Percentiles rank a stretch among this genome's conserved stretches.
phyloP scores from a whole-genome alignment of 2,888 invertebrate species.

The Anticlea derivata region DNA sequence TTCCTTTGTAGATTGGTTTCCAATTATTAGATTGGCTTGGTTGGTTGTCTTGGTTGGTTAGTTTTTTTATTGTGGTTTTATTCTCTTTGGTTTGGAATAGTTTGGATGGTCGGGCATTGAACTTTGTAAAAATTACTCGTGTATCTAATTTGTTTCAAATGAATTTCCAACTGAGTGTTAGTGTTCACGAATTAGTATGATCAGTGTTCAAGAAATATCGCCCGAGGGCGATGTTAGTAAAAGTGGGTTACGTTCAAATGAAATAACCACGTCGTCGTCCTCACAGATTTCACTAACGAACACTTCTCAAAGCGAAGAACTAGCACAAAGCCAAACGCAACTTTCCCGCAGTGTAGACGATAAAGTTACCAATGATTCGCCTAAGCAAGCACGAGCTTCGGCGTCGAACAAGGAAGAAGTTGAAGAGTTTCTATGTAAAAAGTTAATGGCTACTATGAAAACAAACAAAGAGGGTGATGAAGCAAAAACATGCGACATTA shows the following conservation, averaged over 20 bases:
- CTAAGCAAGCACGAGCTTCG: conserved; percentile 3
- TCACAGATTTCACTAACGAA: conserved; percentile 46
- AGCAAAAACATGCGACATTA: conserved; percentile 21
- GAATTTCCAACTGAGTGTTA: conserved; percentile 2
- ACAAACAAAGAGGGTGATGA: conserved; percentile 44
- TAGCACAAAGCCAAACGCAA: conserved; percentile 38
- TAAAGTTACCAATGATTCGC: background rate
- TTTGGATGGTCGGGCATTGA: conserved; percentile 22
- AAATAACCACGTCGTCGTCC: conserved; percentile 48
- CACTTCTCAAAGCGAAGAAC: conserved; percentile 43
- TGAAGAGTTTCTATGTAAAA: conserved; percentile 14
- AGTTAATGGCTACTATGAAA: conserved; percentile 20
- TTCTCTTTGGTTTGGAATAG: background rate
- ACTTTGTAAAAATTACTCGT: conserved; percentile 27
- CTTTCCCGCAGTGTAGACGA: background rate
- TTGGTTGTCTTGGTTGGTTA: background rate
- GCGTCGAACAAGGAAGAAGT: conserved; percentile 5
- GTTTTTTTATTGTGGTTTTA: background rate
- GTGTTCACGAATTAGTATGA: conserved; percentile 40
- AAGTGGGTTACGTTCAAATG: conserved; percentile 46
- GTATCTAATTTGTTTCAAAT: conserved; percentile 8
- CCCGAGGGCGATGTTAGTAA: conserved; percentile 47
- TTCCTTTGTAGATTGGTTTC: background rate
- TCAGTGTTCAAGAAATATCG: conserved; percentile 48
- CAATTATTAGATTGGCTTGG: background rate